Percentiles rank a stretch among this genome's conserved stretches.
These are phyloP conservation scores for Ophioninae sp. DNA, from an alignment of 2,888 invertebrate species.

Conservation along the genomic window DNA sequence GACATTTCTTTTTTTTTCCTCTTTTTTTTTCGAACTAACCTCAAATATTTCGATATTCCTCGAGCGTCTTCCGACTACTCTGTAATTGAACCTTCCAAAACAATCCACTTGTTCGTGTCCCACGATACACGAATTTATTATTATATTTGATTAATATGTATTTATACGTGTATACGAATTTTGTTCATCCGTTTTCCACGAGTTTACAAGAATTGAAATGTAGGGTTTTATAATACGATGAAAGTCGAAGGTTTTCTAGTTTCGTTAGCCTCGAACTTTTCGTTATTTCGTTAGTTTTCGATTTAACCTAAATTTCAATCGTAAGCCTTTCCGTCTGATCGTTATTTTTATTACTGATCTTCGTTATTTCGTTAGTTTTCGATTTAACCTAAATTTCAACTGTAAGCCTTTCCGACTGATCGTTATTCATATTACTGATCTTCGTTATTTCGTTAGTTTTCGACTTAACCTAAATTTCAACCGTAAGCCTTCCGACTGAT, in stretches of 20 bases:
- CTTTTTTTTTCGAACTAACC: slow-evolving; percentile 35
- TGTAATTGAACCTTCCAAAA: background rate
- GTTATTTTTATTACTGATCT: too few species aligned
- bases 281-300: too few species aligned
- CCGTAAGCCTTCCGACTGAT: too few species aligned
- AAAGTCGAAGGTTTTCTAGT: background rate
- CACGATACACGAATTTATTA: background rate
- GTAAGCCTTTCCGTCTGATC: too few species aligned
- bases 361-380: background rate
- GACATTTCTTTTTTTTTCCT: slow-evolving; percentile 19
- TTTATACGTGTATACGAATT: background rate
- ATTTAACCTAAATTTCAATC: too few species aligned
- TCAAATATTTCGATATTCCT: slow-evolving; percentile 12
- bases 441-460: too few species aligned
- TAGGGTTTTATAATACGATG: background rate
- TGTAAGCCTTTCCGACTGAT: too few species aligned
- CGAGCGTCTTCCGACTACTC: slow-evolving; percentile 31
- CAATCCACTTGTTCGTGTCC: background rate
- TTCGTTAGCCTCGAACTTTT: background rate
- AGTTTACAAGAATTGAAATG: background rate
- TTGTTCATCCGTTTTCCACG: background rate
- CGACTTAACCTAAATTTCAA: too few species aligned
- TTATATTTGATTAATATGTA: background rate
- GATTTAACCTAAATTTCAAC: background rate
- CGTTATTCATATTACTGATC: too few species aligned